Evolutionary conservation across 2,888 invertebrate species (phyloP), one percentile per base, ranked within the genome.

Genomic region (Cyaniris semiargus): DNA sequence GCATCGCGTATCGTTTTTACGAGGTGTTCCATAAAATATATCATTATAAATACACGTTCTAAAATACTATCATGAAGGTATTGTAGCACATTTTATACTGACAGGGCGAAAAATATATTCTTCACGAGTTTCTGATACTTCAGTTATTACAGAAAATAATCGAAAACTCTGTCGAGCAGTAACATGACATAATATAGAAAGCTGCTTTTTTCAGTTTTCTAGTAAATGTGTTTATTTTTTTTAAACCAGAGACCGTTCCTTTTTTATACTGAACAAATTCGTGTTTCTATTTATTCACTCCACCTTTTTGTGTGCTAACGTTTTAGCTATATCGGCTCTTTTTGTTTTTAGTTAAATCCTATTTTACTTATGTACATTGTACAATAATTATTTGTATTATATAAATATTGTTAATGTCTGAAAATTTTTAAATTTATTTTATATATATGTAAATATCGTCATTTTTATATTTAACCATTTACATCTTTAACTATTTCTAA

Each of bases 191-290:
- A 66, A 10, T 66, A 66, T 3, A 23, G 27, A 66, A 27, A 21
- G 21, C 21, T 53, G 60, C 15, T 27, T 23, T 23, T 27, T 15
- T 27, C 66, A 27, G 23, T 21, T 66, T 66, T 27, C 10, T 66
- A 66, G 66, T 66, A 23, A 23, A 66, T 66, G 27, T 66, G 27
- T 66, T 66, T 66, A 66, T 66, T 27, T 66, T 66, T 66, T 66
- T 44, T 2, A 44, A 66, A 27, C 15, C 66, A 66, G 3, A 27
- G 23, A 27, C 27, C 66, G 23, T 27, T 66, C 27, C 66, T 0
- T 53, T 66, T 66, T 66, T 27, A 27, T 27, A 27, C 23, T 27
- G 15, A 13, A 27, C 15, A 66, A 66, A 27, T 15, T 66, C 15
- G 66, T 27, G 27, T 66, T 66, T 66, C 13, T 15, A 66, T 66